Evolutionary conservation across 2,888 invertebrate genomes (phyloP).

Genomic region (Yponomeuta sedellus): DNA sequence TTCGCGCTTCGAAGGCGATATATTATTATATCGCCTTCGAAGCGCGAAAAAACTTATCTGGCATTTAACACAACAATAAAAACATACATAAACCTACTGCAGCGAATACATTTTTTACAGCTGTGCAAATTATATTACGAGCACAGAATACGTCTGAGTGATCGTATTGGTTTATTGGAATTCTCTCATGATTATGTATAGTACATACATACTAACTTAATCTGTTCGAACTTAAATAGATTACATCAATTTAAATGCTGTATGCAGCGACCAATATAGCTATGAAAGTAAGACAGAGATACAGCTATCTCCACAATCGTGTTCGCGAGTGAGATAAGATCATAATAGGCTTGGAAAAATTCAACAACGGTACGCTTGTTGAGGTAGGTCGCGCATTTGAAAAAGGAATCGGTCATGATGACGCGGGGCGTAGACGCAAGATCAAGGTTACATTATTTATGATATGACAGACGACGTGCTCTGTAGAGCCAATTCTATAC

Average conservation of each 20-base stretch:
- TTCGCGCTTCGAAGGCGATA: no score
- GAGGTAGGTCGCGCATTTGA: conserved; percentile 13
- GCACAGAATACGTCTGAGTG: neutral
- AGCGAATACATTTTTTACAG: neutral
- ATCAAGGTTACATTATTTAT: no score
- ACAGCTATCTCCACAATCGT: neutral
- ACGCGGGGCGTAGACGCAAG: neutral
- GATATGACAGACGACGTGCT: no score
- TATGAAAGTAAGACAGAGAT: neutral
- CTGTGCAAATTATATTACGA: neutral
- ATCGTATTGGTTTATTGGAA: neutral
- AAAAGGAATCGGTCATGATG: neutral
- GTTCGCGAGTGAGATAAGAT: conserved; percentile 5
- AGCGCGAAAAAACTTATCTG: no score
- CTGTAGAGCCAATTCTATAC: no score
- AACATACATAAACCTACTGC: neutral
- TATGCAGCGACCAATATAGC: neutral
- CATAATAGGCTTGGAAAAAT: conserved; percentile 8
- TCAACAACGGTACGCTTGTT: conserved; percentile 2
- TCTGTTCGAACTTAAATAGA: no score
- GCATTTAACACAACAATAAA: no score
- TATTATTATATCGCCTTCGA: no score
- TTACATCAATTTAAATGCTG: no score
- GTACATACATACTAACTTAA: no score
- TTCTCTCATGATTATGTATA: no score